Conservation (phyloP, 1,140 invertebrate species). For the Orchesella cincta region DNA sequence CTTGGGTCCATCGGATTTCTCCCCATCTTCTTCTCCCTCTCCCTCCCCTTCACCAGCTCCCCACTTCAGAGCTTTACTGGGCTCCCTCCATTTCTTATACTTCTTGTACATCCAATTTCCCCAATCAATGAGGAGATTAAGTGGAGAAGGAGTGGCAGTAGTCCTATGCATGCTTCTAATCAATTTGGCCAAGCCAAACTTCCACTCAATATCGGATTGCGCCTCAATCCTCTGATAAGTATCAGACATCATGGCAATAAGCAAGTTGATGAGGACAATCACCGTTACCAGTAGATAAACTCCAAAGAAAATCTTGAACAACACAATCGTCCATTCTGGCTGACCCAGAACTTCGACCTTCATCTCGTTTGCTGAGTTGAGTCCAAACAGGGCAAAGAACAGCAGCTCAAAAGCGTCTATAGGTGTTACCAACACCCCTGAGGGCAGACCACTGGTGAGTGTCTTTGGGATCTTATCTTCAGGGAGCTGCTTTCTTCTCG, state of each 20-base stretch:
- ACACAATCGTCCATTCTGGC: constrained; percentile 52
- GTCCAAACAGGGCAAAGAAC: constrained; percentile 96
- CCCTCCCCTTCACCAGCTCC: neutral
- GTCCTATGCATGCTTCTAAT: constrained; percentile 99
- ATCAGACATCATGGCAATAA: constrained; percentile 99
- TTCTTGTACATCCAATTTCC: constrained; percentile 76
- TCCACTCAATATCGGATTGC: constrained; percentile 99
- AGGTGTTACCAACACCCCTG: constrained; percentile 80
- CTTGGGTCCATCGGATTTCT: neutral
- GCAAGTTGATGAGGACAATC: constrained; percentile 95
- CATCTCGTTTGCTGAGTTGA: constrained; percentile 78
- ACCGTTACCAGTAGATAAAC: constrained; percentile 96
- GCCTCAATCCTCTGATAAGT: constrained; percentile 98
- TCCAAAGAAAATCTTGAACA: constrained; percentile 76
- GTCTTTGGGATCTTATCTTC: constrained; percentile 43
- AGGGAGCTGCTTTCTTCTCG: constrained; percentile 44
- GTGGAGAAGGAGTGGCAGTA: constrained; percentile 91
- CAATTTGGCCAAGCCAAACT: constrained; percentile 96
- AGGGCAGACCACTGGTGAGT: constrained; percentile 50
- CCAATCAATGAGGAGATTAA: constrained; percentile 94
- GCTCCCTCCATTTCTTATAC: constrained; percentile 68
- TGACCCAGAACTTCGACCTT: constrained; percentile 57
- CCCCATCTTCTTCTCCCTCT: neutral
- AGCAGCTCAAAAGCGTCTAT: constrained; percentile 91
- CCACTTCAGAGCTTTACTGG: neutral